Conservation (phyloP, 1,140 invertebrate genomes). For the Diprion similis region DNA sequence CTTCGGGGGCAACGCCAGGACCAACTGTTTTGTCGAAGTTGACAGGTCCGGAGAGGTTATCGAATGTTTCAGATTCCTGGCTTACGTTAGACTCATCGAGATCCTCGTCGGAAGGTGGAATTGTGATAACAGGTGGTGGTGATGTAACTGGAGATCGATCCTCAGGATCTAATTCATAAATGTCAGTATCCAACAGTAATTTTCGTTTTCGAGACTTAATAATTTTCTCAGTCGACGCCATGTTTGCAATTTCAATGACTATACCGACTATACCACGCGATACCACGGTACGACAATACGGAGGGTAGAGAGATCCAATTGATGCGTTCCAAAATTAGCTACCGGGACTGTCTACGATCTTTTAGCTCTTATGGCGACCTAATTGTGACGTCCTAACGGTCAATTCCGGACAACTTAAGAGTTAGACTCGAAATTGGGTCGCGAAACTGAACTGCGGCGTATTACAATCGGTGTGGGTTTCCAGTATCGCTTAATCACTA, state of each 20-base stretch:
- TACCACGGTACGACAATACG: too few species aligned
- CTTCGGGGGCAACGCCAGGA: constrained; percentile 38
- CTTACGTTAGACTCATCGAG: background rate
- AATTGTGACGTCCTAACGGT: too few species aligned
- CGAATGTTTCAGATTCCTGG: background rate
- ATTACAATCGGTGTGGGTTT: too few species aligned
- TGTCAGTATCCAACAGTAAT: background rate
- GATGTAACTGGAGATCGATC: background rate
- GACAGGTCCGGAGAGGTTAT: constrained; percentile 9
- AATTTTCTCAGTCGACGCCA: background rate
- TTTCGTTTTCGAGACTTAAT: background rate
- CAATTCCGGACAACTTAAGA: too few species aligned
- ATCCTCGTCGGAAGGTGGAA: background rate
- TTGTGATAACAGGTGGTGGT: background rate
- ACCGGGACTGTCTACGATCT: too few species aligned
- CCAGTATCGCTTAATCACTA: too few species aligned
- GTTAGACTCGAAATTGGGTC: too few species aligned
- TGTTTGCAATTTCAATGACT: background rate
- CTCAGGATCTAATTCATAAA: background rate
- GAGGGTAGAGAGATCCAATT: too few species aligned
- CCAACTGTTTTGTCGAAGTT: constrained; percentile 38
- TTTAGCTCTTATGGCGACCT: too few species aligned
- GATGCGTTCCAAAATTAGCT: too few species aligned
- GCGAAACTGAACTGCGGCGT: too few species aligned
- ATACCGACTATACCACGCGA: too few species aligned